A percentile compares a stretch with the other conserved stretches of the same genome.
Evolutionary conservation across 30 jellyfish, hydroid and myxozoan species (phyloP).

Genomic region (Aurelia aurita): DNA sequence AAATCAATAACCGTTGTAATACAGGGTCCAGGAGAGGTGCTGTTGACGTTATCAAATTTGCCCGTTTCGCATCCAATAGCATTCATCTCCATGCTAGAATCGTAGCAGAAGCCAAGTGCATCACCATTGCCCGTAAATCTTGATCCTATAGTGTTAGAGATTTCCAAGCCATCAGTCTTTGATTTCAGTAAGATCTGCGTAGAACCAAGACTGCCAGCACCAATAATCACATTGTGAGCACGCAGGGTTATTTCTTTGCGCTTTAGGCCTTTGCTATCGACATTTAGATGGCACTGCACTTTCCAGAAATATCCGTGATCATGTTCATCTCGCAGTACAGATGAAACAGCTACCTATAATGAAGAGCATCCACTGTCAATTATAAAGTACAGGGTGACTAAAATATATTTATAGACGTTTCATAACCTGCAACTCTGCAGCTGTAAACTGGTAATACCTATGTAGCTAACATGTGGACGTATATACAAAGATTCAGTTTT

Average conservation of each 20-base stretch:
- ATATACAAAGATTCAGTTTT: too few relatives aligned
- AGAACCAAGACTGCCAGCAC: constrained; percentile 63
- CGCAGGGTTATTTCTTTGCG: constrained; percentile 18
- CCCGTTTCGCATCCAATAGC: constrained; percentile 21
- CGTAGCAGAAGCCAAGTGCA: constrained; percentile 31
- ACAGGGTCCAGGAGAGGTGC: constrained; percentile 45
- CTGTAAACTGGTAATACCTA: too few relatives aligned
- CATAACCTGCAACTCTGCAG: too few relatives aligned
- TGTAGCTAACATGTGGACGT: too few relatives aligned
- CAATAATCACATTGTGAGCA: constrained; percentile 45
- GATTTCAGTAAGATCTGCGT: constrained; percentile 53
- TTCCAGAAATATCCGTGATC: constrained; percentile 10
- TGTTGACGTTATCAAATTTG: background rate
- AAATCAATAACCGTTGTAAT: constrained; percentile 55
- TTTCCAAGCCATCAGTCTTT: constrained; percentile 28
- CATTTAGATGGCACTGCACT: constrained; percentile 13
- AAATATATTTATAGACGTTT: too few relatives aligned
- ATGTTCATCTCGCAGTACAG: too few relatives aligned
- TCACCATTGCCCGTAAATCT: constrained; percentile 66
- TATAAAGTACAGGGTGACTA: too few relatives aligned
- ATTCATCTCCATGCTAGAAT: constrained; percentile 6
- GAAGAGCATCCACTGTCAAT: too few relatives aligned
- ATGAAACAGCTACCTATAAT: too few relatives aligned
- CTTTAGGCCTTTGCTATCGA: constrained; percentile 13
- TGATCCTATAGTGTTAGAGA: constrained; percentile 31